Evolutionary conservation across 2,797 vertebrate species (phyloP), one percentile per base, ranked within the genome.

Genomic region (Eupleurogrammus muticus): DNA sequence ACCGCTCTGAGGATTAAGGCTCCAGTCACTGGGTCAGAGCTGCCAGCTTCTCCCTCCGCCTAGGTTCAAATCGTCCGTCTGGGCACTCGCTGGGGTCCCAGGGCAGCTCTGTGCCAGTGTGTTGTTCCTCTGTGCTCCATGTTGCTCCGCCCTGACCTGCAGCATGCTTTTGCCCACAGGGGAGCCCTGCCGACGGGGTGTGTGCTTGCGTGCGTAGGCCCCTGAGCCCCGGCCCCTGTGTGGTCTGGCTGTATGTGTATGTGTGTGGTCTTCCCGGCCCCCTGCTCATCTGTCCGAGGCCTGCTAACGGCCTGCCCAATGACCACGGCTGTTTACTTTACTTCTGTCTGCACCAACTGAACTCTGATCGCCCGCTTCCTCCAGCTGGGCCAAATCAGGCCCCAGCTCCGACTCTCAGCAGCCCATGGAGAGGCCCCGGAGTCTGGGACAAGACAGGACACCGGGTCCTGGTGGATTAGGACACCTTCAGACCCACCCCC

Each of bases 241-340:
- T 93, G 92, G 92, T 93, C 92, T 89, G 78, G 81, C 87, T 86
- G 75, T 81, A 79, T 79, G 81, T 86, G 90, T 55, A 92, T 90
- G 92, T 93, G 92, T 93, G 92, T 93, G 92, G 92, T 93, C 92
- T 79, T 86, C 89, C 83, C 81, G 85, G 90, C 89, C 95, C 95
- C 92, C 94, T 86, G 95, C 94, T 98, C 97, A 98, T 98, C 96
- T 97, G 97, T 98, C 96, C 97, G 93, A 93, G 95, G 96, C 95
- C 97, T 95, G 96, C 97, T 97, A 95, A 96, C 96, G 95, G 97
- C 96, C 96, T 96, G 96, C 96, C 93, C 95, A 95, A 95, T 97
- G 97, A 96, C 97, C 96, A 95, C 93, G 94, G 85, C 93, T 99
- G 98, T 99, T 99, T 99, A 98, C 97, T 97, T 98, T 97, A 97